A percentile compares a stretch with the other conserved stretches of the same genome.
These are phyloP conservation scores for Phymorhynchus buccinoides DNA, from an alignment of 1,140 invertebrate species.

Conservation along the genomic window DNA sequence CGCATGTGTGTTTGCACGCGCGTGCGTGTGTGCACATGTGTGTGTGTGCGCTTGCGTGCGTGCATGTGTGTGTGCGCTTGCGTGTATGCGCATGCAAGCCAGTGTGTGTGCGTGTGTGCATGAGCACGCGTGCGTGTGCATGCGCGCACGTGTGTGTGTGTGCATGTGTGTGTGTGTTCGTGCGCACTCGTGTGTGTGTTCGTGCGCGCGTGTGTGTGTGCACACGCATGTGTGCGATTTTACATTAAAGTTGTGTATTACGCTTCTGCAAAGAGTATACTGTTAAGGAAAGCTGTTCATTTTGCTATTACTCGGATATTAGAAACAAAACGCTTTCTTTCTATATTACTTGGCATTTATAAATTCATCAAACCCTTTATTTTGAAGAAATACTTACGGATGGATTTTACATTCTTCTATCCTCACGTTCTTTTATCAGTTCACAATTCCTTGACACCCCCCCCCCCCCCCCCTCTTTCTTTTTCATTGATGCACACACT, in stretches of 20 bases:
- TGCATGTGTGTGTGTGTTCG: too few relatives aligned
- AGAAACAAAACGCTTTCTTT: background rate
- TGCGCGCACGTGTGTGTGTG: too few relatives aligned
- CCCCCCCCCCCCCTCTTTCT: too few relatives aligned
- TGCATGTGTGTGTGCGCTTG: too few relatives aligned
- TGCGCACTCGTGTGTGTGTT: too few relatives aligned
- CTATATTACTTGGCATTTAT: background rate
- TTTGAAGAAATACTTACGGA: too few relatives aligned
- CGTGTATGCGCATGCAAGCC: background rate
- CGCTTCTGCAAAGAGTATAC: background rate
- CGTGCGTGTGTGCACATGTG: background rate
- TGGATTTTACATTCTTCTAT: too few relatives aligned
- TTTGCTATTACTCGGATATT: background rate
- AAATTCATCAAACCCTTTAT: background rate
- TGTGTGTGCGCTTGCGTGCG: background rate
- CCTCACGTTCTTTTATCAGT: too few relatives aligned
- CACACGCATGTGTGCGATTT: background rate
- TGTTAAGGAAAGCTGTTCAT: background rate
- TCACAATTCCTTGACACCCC: too few relatives aligned
- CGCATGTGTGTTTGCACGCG: background rate
- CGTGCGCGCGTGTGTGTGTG: slow-evolving; percentile 3
- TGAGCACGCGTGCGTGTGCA: too few relatives aligned
- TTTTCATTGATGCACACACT: too few relatives aligned
- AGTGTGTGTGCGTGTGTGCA: too few relatives aligned
- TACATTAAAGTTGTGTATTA: background rate